Evolutionary conservation across 2,797 vertebrate genomes (phyloP).

Genomic region (Pygocentrus nattereri): DNA sequence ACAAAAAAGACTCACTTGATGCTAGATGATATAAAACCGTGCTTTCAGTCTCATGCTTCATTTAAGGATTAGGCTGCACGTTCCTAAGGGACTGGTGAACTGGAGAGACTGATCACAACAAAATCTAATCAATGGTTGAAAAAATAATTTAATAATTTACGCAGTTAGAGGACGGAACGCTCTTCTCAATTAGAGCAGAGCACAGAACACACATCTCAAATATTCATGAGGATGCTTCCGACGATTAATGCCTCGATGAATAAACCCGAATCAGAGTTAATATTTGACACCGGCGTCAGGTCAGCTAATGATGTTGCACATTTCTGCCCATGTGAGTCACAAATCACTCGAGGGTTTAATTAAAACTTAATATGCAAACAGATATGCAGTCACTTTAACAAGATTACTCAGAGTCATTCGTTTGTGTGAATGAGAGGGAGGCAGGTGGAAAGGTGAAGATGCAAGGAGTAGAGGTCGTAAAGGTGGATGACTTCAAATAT

Average conservation of each 20-base stretch:
- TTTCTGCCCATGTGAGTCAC: constrained; percentile 19
- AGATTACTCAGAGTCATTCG: constrained; percentile 17
- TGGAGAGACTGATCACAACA: background rate
- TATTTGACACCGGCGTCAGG: constrained; percentile 30
- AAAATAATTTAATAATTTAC: constrained; percentile 12
- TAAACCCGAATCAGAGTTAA: constrained; percentile 23
- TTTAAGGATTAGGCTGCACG: background rate
- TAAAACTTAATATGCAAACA: constrained; percentile 36
- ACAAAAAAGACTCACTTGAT: background rate
- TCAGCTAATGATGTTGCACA: constrained; percentile 29
- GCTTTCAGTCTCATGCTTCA: background rate
- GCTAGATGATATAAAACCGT: background rate
- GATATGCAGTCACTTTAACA: constrained; percentile 14
- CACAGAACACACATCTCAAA: constrained; percentile 11
- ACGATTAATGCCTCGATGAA: constrained; percentile 44
- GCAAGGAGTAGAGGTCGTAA: too few species aligned
- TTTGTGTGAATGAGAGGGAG: too few species aligned
- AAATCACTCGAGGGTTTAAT: constrained; percentile 26
- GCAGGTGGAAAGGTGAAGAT: too few species aligned
- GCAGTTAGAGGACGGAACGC: constrained; percentile 9
- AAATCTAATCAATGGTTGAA: constrained; percentile 17
- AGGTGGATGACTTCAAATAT: too few species aligned
- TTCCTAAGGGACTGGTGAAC: background rate
- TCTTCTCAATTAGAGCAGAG: constrained; percentile 35
- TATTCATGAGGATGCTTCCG: constrained; percentile 39